Evolutionary conservation across 1,140 invertebrate genomes (phyloP), one percentile per base, ranked within the genome.

Genomic region (Macrobrachium nipponense): DNA sequence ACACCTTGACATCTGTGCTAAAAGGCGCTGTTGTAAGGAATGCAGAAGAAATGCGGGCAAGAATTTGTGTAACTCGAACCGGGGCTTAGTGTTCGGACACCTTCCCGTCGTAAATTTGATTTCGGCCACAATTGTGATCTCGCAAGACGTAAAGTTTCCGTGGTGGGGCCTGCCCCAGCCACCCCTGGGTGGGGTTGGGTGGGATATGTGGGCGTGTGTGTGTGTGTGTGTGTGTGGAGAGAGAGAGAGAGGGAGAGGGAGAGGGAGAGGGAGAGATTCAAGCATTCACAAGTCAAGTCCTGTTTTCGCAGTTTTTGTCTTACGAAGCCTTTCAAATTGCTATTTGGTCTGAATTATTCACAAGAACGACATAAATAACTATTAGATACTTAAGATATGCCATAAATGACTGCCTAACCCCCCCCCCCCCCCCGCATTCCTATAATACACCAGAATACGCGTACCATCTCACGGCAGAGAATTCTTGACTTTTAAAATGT

Each of bases 11-110:
- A 78, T 77, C 62, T 68, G 75, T 79, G 82, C 82, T 85, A 85
- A 85, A 85, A 85, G 82, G 76, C 82, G 64, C 82, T 36, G 27
- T 36, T 66, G 75, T 79, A 78, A 85, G 79, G 82, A 85, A 85
- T 85, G 82, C 82, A 36, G 27, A 36, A 85, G 75, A 61, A 72
- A 85, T 85, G 78, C 82, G 82, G 82, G 75, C 75, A 85, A 70
- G 82, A 85, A 85, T 85, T 75, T 85, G 82, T 85, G 82, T 85
- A 85, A 85, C 82, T 64, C 76, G 82, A 85, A 85, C 82, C 82
- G 82, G 75, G 70, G 82, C 82, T 85, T 85, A 85, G 82, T 85
- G 76, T 64, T 51, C 82, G 75, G 82, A 85, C 82, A 79, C 82
- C 82, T 79, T 85, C 82, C 82, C 62, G 82, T 79, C 82, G 82